Percentiles rank a stretch among this genome's conserved stretches.
Conservation (phyloP, 2,113 vertebrate species). For the Ciconia boyciana region DNA sequence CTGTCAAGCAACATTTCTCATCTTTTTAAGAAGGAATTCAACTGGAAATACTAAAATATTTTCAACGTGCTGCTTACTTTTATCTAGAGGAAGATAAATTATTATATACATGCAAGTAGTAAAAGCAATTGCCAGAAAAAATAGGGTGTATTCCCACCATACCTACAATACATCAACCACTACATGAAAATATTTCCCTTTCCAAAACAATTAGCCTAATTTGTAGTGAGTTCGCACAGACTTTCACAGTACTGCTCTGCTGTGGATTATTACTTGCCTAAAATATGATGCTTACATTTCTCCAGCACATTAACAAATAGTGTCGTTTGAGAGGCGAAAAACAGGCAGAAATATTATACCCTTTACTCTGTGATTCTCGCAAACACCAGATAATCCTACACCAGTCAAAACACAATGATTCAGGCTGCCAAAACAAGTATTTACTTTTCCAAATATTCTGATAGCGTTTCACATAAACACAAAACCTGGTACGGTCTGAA, state of each 20-base stretch:
- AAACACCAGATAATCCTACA: not conserved
- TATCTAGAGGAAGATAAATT: constrained; percentile 39
- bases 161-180: not conserved
- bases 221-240: not conserved
- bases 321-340: not conserved
- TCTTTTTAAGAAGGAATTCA: not conserved
- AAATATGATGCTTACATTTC: not conserved
- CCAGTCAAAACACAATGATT: not conserved
- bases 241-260: not conserved
- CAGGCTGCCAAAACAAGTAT: not conserved
- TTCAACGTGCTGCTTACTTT: constrained; percentile 20
- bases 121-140: constrained; percentile 11
- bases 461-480: not conserved
- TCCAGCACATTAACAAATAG: not conserved
- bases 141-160: not conserved
- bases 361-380: not conserved
- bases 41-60: constrained; percentile 38
- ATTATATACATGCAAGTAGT: not conserved
- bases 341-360: not conserved
- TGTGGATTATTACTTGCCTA: not conserved
- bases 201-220: constrained; percentile 26
- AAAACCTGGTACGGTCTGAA: not conserved
- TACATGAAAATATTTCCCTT: not conserved
- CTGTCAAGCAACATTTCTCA: constrained; percentile 3
- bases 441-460: not conserved